Evolutionary conservation across 2,113 vertebrate species (phyloP), one percentile per base, ranked within the genome.

Genomic region (Gasterosteus nipponicus): DNA sequence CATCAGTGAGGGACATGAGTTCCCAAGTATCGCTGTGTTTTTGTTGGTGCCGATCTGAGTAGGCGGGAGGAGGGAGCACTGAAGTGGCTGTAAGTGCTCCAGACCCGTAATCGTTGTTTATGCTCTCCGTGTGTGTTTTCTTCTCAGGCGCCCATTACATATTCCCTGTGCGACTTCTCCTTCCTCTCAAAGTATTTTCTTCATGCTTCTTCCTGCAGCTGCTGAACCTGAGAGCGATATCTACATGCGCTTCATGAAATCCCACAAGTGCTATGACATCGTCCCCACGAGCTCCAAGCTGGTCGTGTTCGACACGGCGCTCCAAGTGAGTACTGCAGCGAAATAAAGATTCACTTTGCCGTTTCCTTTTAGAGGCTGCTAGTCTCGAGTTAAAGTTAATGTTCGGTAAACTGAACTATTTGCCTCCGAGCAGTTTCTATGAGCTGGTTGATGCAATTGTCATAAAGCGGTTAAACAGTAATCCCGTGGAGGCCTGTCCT

Each of bases 241-340:
- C 94, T 99, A 99, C 93, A 96, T 96, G 94, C 94, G 96, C 88
- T 99, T 99, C 92, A 99, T 99, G 97, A 98, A 94, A 94, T 98
- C 97, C 83, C 97, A 99, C 93, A 97, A 96, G 95, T 99, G 98
- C 94, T 99, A 99, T 0, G 98, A 99, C 93, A 99, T 99, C 80
- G 96, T 99, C 77, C 98, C 98, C 14, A 99, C 98, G 41, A 99
- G 98, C 84, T 99, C 98, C 46, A 99, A 99, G 93, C 95, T 99
- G 81, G 98, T 99, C 22, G 98, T 99, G 89, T 99, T 99, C 69
- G 98, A 99, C 88, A 99, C 97, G n/a, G 96, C 97, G 0, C 95
- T 99, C 85, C 97, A 99, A 93, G 98, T 98, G 80, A 94, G 95
- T 92, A 72, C 58, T 15, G 38, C n/a, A 8, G 3, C 14, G 42